Evolutionary conservation across 2,888 invertebrate species (phyloP), one percentile per base, ranked within the genome.

Genomic region (Hypena proboscidalis): DNA sequence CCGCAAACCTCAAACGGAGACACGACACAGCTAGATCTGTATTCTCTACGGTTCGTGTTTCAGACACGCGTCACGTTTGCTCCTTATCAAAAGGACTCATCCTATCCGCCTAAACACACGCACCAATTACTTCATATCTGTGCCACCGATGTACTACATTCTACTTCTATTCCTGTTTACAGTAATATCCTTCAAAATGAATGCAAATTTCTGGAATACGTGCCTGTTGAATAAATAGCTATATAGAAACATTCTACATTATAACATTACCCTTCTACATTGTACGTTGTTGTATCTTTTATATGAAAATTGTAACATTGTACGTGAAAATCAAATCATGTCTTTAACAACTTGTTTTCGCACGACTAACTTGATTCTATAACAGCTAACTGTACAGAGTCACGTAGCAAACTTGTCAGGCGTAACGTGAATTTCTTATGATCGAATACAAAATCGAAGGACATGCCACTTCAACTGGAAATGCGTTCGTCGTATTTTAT

Each of bases 1-100:
- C 77, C 76, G 50, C 79, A 74, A 66, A 63, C 76, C 80, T 67
- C 73, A 62, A 45, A 42, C 47, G 30, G 33, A 62, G 53, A 25
- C 15, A 17, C 3, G 3, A 17, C 48, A 59, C 52, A 58, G 30
- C 58, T 67, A 30, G 8, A 3, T 70, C 65, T 61, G 68, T 72
- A 73, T 71, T 67, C 65, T 64, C 42, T 51, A 38, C 51, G 61
- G 56, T 64, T 75, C 58, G 52, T 57, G 67, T 73, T 67, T 63
- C 68, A 70, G 62, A 65, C 66, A 62, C 58, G 53, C 59, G 66
- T 63, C 68, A 57, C 53, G 50, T 58, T 39, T 34, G 11, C 43
- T 45, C 15, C 44, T 45, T 47, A 65, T 58, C 52, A 50, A 52
- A 60, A 56, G 46, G 55, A 50, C 44, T 46, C 43, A 56, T 52